phyloP scores from a whole-genome alignment of 2,113 vertebrate species.

The Protobothrops mucrosquamatus region DNA sequence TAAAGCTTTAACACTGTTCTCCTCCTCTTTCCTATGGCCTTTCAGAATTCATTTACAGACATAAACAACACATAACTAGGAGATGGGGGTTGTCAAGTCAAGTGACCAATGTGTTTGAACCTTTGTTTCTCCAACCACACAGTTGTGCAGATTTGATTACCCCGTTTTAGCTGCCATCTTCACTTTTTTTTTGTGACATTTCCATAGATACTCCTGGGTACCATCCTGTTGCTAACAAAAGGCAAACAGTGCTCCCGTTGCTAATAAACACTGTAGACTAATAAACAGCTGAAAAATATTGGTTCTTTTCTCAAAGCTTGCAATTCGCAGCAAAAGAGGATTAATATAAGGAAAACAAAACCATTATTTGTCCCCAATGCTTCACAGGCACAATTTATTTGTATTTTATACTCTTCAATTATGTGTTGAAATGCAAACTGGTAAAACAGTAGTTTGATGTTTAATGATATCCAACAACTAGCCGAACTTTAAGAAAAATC shows the following conservation, averaged over 20 bases:
- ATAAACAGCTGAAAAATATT: not conserved
- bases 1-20: not conserved
- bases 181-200: not conserved
- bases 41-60: constrained; percentile 8
- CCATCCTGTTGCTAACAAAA: not conserved
- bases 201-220: not conserved
- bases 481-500: not conserved
- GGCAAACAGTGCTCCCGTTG: not conserved
- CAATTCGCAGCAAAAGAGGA: not conserved
- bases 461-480: not conserved
- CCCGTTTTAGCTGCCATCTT: not conserved
- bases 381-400: not conserved
- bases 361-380: not conserved
- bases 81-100: constrained; percentile 12
- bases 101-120: not conserved
- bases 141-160: not conserved
- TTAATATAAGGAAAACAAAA: not conserved
- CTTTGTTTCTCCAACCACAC: rapidly evolving
- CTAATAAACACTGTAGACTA: not conserved
- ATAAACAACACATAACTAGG: constrained; percentile 30
- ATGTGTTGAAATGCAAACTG: not conserved
- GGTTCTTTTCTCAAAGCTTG: not conserved
- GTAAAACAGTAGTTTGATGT: not conserved
- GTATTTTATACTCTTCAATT: not conserved
- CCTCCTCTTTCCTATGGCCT: constrained; percentile 27